These are phyloP conservation scores for Polydrusus pterygomalis DNA, from an alignment of 2,888 invertebrate genomes.

Conservation along the genomic window DNA sequence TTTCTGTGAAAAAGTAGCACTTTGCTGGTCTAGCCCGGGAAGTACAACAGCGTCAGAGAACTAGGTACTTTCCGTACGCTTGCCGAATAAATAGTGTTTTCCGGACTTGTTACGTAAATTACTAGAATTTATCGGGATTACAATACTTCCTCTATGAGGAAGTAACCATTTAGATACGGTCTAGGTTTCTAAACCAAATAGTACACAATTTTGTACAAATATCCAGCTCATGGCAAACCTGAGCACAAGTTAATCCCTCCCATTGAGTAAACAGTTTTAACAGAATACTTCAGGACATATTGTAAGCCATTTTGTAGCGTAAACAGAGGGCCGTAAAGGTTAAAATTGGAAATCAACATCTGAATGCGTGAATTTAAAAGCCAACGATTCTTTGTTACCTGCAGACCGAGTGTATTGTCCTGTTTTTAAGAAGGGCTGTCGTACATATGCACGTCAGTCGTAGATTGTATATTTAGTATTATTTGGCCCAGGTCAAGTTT, in stretches of 20 bases:
- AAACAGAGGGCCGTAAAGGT: conserved; percentile 17
- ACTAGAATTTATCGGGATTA: too few relatives aligned
- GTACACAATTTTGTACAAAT: conserved; percentile 37
- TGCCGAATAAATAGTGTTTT: too few relatives aligned
- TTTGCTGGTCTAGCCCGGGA: too few relatives aligned
- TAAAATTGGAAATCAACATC: background rate
- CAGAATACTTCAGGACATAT: conserved; percentile 17
- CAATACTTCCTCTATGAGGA: too few relatives aligned
- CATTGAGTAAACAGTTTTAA: conserved; percentile 44
- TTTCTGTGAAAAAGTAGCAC: too few relatives aligned
- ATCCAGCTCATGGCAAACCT: background rate
- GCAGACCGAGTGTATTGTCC: conserved; percentile 20
- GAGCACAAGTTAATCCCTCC: conserved; percentile 33
- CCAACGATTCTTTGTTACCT: conserved; percentile 47
- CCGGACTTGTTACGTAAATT: too few relatives aligned
- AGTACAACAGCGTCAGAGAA: too few relatives aligned
- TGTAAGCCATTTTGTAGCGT: conserved; percentile 21
- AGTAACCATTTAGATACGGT: too few relatives aligned
- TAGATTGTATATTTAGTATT: too few relatives aligned
- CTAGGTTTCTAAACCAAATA: background rate
- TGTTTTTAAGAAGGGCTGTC: conserved; percentile 27
- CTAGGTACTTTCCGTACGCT: too few relatives aligned
- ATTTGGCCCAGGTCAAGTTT: too few relatives aligned
- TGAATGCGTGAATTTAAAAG: conserved; percentile 37
- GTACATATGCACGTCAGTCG: background rate